Conservation (phyloP, 2,113 vertebrate genomes). For the Chlamydotis undulata region DNA sequence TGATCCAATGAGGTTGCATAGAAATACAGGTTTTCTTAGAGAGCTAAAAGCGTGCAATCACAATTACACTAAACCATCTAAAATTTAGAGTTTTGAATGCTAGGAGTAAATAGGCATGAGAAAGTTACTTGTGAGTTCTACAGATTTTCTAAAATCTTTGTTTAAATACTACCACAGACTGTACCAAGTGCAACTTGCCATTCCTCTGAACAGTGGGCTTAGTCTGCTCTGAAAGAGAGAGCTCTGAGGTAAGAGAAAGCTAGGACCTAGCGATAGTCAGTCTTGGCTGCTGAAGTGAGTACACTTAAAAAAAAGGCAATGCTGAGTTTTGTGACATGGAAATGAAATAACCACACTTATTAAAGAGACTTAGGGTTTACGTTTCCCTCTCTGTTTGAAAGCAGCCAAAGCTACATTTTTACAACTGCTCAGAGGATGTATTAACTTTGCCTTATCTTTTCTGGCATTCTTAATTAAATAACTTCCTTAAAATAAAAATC, state of each 20-base stretch:
- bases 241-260: neutral
- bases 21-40: neutral
- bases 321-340: neutral
- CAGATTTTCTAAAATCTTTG: neutral
- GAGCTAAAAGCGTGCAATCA: neutral
- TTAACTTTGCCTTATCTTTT: neutral
- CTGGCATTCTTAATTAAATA: neutral
- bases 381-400: neutral
- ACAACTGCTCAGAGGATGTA: neutral
- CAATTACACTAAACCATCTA: neutral
- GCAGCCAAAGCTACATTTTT: neutral
- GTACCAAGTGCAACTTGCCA: neutral
- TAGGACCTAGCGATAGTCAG: neutral
- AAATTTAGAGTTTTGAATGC: neutral
- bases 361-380: neutral
- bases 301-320: fast-evolving
- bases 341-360: neutral
- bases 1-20: neutral
- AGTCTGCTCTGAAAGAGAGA: neutral
- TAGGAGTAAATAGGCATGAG: neutral
- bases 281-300: neutral
- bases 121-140: neutral
- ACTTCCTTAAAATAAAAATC: neutral
- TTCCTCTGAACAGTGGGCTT: neutral
- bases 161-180: neutral